Conservation (phyloP, 2,113 vertebrate species). For the Irena cyanogastra region DNA sequence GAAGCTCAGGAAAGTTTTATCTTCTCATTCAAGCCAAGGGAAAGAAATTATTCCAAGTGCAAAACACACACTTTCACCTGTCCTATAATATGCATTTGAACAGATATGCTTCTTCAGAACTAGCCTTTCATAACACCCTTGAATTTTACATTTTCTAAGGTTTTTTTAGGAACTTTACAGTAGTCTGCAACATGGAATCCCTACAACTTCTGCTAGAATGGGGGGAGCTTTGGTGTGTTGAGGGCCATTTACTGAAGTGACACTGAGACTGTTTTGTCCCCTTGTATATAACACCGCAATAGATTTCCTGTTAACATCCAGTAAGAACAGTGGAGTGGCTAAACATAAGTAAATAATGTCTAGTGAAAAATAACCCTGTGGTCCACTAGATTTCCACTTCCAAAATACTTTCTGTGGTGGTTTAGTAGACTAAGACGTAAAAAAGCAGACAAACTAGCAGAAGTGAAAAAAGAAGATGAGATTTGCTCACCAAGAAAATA, state of each 20-base stretch:
- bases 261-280: neutral
- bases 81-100: neutral
- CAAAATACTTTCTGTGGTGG: neutral
- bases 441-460: neutral
- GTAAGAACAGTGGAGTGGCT: neutral
- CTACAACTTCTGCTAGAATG: neutral
- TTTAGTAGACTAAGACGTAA: neutral
- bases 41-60: neutral
- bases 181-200: neutral
- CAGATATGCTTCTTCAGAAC: neutral
- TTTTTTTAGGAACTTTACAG: neutral
- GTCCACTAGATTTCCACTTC: neutral
- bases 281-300: neutral
- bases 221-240: rapidly evolving
- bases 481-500: neutral
- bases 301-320: neutral
- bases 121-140: neutral
- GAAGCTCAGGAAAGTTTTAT: neutral
- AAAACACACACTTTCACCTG: neutral
- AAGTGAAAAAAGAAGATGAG: neutral
- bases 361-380: neutral
- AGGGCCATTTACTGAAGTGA: neutral
- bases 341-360: neutral
- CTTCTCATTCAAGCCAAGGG: neutral
- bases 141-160: neutral